Evolutionary conservation across 2,888 invertebrate species (phyloP).

Genomic region (Lochmaea capreae): DNA sequence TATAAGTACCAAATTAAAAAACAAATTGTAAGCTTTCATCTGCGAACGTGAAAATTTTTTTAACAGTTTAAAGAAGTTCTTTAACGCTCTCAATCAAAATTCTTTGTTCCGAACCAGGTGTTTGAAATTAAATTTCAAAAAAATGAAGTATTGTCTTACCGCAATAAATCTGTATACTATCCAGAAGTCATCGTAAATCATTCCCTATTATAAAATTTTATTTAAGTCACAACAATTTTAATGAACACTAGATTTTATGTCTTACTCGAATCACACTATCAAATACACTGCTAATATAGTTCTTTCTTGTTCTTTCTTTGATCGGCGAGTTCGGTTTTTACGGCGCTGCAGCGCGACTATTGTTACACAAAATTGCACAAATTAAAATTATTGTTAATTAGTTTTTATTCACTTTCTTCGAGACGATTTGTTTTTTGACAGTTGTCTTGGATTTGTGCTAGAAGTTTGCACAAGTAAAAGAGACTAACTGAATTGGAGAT

Average conservation of each 20-base stretch:
- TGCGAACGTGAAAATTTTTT: too few relatives aligned
- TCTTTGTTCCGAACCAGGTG: conserved; percentile 38
- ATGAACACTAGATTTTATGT: conserved; percentile 14
- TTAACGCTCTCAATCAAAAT: conserved; percentile 13
- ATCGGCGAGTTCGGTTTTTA: conserved; percentile 32
- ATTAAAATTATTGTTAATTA: not conserved
- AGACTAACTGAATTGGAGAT: conserved; percentile 47
- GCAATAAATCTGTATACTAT: conserved; percentile 33
- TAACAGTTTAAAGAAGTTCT: not conserved
- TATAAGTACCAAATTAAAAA: too few relatives aligned
- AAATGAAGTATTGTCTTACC: conserved; percentile 38
- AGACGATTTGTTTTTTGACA: conserved; percentile 30
- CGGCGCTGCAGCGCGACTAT: conserved; percentile 9
- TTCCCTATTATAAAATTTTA: conserved; percentile 32
- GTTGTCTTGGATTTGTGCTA: conserved; percentile 40
- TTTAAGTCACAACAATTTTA: conserved; percentile 22
- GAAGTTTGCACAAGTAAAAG: conserved; percentile 48
- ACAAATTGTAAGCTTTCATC: too few relatives aligned
- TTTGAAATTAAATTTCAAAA: conserved; percentile 21
- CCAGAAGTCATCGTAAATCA: conserved; percentile 40
- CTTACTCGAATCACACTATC: conserved; percentile 31
- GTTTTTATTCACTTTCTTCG: conserved; percentile 23
- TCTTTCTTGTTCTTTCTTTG: conserved; percentile 31
- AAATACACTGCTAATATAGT: conserved; percentile 39
- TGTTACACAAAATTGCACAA: conserved; percentile 7